phyloP scores from a whole-genome alignment of 2,113 vertebrate genomes.

The Dipodomys ordii region DNA sequence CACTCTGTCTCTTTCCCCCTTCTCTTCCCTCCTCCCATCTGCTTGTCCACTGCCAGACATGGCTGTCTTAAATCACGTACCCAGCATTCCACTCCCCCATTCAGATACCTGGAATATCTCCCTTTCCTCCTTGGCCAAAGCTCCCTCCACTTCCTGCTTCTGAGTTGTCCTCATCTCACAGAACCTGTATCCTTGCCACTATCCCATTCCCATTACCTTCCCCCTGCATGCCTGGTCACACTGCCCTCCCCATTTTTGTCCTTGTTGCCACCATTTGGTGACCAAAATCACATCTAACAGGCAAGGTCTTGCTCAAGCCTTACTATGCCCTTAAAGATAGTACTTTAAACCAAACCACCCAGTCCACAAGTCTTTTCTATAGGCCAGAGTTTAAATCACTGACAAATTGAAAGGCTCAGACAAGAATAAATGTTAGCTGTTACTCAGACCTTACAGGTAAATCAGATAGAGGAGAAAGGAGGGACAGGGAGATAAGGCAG shows the following conservation, averaged over 20 bases:
- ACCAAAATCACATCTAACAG: not conserved
- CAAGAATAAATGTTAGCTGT: not conserved
- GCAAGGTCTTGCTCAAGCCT: not conserved
- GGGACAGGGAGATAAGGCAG: not conserved
- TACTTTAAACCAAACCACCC: not conserved
- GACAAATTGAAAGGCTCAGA: not conserved
- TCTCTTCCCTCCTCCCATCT: not conserved
- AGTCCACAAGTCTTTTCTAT: not conserved
- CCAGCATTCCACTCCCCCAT: not conserved
- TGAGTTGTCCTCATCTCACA: not conserved
- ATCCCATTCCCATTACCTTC: not conserved
- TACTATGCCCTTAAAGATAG: not conserved
- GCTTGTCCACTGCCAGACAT: not conserved
- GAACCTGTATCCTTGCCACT: not conserved
- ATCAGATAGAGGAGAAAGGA: not conserved
- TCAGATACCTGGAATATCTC: not conserved
- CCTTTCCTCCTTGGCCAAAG: rapidly evolving
- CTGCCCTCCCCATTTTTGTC: not conserved
- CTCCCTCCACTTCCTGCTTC: not conserved
- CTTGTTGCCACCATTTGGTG: not conserved
- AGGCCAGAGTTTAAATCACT: not conserved
- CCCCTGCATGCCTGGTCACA: not conserved
- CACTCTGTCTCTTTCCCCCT: too few species aligned
- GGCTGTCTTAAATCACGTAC: not conserved
- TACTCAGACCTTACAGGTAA: not conserved